Conservation (phyloP, 2,888 invertebrate genomes). For the Anagyrus pseudococci region DNA sequence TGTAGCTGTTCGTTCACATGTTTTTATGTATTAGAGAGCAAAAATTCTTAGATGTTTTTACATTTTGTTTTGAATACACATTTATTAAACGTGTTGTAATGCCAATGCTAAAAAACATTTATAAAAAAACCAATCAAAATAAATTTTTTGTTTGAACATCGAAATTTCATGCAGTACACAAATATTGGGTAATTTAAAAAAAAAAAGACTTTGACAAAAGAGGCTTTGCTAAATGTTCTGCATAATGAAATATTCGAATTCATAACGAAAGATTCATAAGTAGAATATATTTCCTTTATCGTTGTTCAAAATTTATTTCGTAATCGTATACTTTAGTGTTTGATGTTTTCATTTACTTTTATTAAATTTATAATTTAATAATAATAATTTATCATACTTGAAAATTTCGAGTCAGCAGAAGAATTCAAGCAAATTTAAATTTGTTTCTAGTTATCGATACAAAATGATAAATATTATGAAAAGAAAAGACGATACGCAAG, state of each 20-base stretch:
- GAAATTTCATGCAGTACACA: too few species aligned
- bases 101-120: background rate
- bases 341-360: background rate
- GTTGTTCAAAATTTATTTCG: conserved; percentile 8
- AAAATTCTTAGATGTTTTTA: conserved; percentile 26
- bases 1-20: conserved; percentile 22
- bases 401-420: conserved; percentile 13
- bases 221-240: too few species aligned
- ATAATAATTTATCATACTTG: background rate
- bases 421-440: conserved; percentile 25
- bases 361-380: background rate
- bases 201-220: too few species aligned
- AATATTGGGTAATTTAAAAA: too few species aligned
- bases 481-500: too few species aligned
- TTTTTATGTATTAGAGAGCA: conserved; percentile 24
- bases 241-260: background rate
- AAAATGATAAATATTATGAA: too few species aligned
- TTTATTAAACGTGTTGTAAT: background rate
- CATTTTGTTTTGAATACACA: conserved; percentile 12
- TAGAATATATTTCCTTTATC: conserved; percentile 14
- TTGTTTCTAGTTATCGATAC: too few species aligned
- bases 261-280: background rate
- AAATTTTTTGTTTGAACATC: background rate
- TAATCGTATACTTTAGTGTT: conserved; percentile 4
- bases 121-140: background rate